Base-by-base conservation (phyloP, 1,140 invertebrate species). In the Cydia fagiglandana region DNA sequence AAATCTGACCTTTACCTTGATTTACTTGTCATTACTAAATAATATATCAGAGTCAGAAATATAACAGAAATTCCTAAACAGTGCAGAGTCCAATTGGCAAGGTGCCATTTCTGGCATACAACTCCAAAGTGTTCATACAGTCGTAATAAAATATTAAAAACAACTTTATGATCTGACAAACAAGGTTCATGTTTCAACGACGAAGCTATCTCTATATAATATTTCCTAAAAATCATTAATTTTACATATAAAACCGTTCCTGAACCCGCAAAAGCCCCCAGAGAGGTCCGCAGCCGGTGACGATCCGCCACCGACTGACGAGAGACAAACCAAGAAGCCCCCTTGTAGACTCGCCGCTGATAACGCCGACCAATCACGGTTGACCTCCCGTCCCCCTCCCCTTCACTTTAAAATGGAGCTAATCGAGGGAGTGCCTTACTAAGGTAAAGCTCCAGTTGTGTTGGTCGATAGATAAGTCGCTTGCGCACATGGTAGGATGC, bases 401-500 rank as follows among this genome's bases (percentile, higher is more conserved):
- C 6, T 28, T 10, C 6, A 61, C 70, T 13, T 2, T 17, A 41
- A 9, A 5, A 13, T 13, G 6, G 15, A 13, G 5, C 3, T 5
- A 2, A 30, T 15, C 30, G 4, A 13, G 17, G n/a, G 73, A 12
- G 24, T 50, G 34, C 38, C 64, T 68, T 73, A 28, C 12, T 73
- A 9, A 12, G 20, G 24, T 50, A 73, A 24, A 74, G 83, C 28
- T 86, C 86, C 73, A 77, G 1, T 73, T 81, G 80, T 2, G 70
- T 2, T 88, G 85, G 89, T 81, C 13, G 17, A 17, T 74, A 74
- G 84, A 84, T 84, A 81, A 78, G 78, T 76, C 79, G 84, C 88
- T 91, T 92, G 91, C 90, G 90, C 88, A 92, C 91, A 92, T 90
- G 86, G 83, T 87, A 84, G 84, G n/a, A 53, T 53, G 5, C 84